Conservation (phyloP, 2,888 invertebrate genomes). For the Aphodius granarius region DNA sequence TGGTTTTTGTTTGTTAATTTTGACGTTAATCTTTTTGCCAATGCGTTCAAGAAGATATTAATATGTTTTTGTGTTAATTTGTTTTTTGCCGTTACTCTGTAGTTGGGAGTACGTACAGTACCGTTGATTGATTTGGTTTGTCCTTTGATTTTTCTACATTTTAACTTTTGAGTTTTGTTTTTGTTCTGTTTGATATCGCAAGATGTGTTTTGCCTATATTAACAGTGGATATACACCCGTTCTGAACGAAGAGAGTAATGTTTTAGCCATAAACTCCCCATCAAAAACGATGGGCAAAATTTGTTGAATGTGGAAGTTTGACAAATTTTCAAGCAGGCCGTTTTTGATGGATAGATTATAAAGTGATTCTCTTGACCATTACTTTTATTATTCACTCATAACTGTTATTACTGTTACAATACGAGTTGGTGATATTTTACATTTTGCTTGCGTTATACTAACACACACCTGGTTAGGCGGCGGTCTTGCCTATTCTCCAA, state of each 20-base stretch:
- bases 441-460: conserved; percentile 44
- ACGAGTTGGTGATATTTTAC: conserved; percentile 54
- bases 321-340: no score
- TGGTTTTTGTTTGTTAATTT: conserved; percentile 36
- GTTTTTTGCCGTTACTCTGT: conserved; percentile 27
- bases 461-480: conserved; percentile 28
- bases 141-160: conserved; percentile 4
- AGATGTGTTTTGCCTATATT: conserved; percentile 31
- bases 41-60: conserved; percentile 35
- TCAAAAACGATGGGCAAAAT: no score
- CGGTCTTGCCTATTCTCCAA: conserved; percentile 15
- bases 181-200: not conserved
- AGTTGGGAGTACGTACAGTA: conserved; percentile 16
- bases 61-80: conserved; percentile 1
- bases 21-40: conserved; percentile 44
- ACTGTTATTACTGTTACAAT: conserved; percentile 39
- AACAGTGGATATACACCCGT: conserved; percentile 51
- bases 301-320: no score
- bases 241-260: conserved; percentile 33
- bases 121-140: conserved; percentile 30
- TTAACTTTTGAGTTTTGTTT: conserved; percentile 1
- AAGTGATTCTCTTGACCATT: no score
- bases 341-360: no score
- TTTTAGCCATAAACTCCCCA: no score
- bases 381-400: not conserved